Evolutionary conservation across 1,140 invertebrate species (phyloP), one percentile per base, ranked within the genome.

Genomic region (Sipha flava): DNA sequence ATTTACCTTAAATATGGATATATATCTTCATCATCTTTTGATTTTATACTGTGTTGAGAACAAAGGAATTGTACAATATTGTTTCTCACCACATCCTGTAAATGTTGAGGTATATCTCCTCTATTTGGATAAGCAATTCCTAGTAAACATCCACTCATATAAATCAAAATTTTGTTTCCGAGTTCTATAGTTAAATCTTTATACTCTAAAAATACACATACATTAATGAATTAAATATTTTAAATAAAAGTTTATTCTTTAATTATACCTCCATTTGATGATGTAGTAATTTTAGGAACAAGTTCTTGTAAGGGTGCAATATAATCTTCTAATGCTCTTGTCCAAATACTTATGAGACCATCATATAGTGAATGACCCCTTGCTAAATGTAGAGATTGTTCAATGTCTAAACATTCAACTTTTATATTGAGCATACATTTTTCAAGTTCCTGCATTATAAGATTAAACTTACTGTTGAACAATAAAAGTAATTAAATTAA

Each of bases 91-190:
- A 89, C 90, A 3, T 70, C 72, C 49, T 88, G 87, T 47, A 90
- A 88, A 34, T 90, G 87, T 79, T 90, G 87, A 82, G 93, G 90
- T 10, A 87, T 86, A 83, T 94, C 89, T 16, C 96, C 95, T 59
- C 34, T 23, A 52, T 90, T 90, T 3, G 94, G 96, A 87, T 96
- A 98, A 2, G 92, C 92, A 80, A 95, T 88, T 2, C 97, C 97
- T 26, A 94, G 93, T 81, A 99, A 87, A 85, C 96, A 98, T 84
- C 96, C 97, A 77, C 95, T 96, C 52, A 93, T 89, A 84, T 97
- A 98, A 14, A 99, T 92, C 72, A 99, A 86, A 77, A 99, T 87
- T 82, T 95, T 95, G 83, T 97, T 97, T 21, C 97, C 97, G 26
- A 95, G 84, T 79, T 83, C 79, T 34, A 49, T 81, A 80, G 81